Evolutionary conservation across 1,140 invertebrate species (phyloP).

Genomic region (Manduca sexta): DNA sequence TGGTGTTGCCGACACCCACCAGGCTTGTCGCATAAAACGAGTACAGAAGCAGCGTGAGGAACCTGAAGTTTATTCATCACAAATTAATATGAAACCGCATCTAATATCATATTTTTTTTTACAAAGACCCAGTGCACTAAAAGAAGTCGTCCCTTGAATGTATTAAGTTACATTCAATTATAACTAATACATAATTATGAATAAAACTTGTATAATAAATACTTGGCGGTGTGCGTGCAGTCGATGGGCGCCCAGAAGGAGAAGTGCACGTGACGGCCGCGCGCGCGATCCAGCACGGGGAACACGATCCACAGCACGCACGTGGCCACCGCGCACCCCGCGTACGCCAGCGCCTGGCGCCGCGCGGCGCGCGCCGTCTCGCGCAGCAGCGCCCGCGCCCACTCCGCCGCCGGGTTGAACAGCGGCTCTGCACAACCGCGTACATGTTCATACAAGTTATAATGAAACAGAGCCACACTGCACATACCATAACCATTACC

Average conservation of each 20-base stretch:
- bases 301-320: slow-evolving; percentile 50
- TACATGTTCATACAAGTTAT: too few species aligned
- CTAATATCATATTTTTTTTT: too few species aligned
- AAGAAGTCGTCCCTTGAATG: too few species aligned
- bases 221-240: slow-evolving; percentile 1
- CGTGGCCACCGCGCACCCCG: slow-evolving; percentile 41
- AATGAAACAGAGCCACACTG: too few species aligned
- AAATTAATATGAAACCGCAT: too few species aligned
- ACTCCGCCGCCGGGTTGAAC: slow-evolving; percentile 11
- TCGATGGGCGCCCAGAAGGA: slow-evolving; percentile 35
- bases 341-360: slow-evolving; percentile 31
- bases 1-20: slow-evolving; percentile 54
- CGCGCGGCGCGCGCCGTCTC: slow-evolving; percentile 16
- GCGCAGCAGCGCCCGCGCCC: slow-evolving; percentile 5
- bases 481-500: too few species aligned
- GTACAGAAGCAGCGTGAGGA: slow-evolving; percentile 35
- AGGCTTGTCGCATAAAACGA: slow-evolving; percentile 47
- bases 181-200: too few species aligned
- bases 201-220: too few species aligned
- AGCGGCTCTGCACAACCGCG: slow-evolving; percentile 14
- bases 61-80: too few species aligned
- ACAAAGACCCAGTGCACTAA: too few species aligned
- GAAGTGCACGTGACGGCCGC: slow-evolving; percentile 27
- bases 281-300: slow-evolving; percentile 19
- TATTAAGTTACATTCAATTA: too few species aligned